A percentile compares a stretch with the other conserved stretches of the same genome.
These are phyloP conservation scores for Caenorhabditis sinica DNA, from an alignment of 2,888 invertebrate genomes.

Conservation along the genomic window DNA sequence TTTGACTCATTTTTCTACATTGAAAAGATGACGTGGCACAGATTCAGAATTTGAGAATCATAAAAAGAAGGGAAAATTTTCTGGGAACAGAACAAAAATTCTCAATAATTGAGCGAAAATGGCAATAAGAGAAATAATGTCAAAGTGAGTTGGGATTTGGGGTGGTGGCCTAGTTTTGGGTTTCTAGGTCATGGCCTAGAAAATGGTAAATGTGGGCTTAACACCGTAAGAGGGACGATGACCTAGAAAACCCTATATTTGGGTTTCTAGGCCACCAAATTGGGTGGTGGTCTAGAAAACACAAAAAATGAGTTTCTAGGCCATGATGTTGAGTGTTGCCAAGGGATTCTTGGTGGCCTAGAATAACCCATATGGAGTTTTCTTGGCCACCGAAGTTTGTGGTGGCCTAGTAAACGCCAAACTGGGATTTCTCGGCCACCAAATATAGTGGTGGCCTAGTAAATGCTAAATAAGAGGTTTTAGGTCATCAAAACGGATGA, in stretches of 20 bases:
- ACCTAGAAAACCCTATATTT: background rate
- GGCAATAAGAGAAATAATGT: no score
- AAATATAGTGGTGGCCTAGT: background rate
- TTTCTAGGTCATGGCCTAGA: background rate
- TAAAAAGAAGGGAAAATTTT: no score
- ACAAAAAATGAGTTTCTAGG: no score
- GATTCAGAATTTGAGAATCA: background rate
- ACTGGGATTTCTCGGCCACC: background rate
- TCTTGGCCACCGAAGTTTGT: background rate
- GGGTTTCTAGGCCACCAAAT: background rate
- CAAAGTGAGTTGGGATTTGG: no score
- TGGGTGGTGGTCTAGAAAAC: background rate
- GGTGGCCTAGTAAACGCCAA: no score
- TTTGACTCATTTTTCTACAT: background rate
- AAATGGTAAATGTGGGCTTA: no score
- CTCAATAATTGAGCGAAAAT: background rate
- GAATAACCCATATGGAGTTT: background rate
- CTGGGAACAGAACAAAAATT: background rate
- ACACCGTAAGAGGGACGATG: no score
- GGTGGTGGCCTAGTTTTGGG: background rate
- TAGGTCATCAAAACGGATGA: no score
- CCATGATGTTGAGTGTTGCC: no score
- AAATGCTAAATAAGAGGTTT: no score
- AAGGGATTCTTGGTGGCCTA: no score
- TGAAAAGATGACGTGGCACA: conserved; percentile 16